Conservation (phyloP, 2,888 invertebrate species). For the Lamellibrachia columna region DNA sequence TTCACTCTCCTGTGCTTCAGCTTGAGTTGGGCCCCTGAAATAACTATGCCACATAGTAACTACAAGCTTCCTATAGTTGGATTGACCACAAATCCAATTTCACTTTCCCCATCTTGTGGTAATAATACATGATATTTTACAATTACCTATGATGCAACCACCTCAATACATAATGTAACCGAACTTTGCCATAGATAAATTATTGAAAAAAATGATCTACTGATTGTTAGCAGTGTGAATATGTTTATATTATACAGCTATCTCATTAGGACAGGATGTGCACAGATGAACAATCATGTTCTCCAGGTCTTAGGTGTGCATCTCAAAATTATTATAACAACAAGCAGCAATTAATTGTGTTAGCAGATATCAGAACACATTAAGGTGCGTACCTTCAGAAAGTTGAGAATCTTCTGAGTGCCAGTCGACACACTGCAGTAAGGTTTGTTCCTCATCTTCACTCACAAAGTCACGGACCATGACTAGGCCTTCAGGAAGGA, state of each 20-base stretch:
- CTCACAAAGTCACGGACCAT: conserved; percentile 79
- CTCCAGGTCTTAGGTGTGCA: too few relatives aligned
- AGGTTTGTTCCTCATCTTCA: conserved; percentile 73
- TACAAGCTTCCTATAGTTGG: not conserved
- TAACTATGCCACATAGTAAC: not conserved
- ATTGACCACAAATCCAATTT: not conserved
- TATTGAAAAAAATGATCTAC: not conserved
- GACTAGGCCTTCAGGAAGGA: conserved; percentile 75
- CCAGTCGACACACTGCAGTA: conserved; percentile 74
- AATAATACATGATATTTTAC: not conserved
- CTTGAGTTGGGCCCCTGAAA: not conserved
- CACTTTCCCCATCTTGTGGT: not conserved
- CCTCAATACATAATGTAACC: not conserved
- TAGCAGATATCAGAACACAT: not conserved
- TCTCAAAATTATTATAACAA: too few relatives aligned
- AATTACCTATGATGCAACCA: not conserved
- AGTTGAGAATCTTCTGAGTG: conserved; percentile 25
- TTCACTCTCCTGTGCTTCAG: conserved; percentile 84
- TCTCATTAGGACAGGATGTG: too few relatives aligned
- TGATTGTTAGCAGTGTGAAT: not conserved
- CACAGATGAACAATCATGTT: too few relatives aligned
- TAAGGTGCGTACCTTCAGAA: not conserved
- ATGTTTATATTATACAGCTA: not conserved
- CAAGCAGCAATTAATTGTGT: too few relatives aligned
- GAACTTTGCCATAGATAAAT: not conserved